Percentiles rank a stretch among this genome's conserved stretches.
phyloP scores from a whole-genome alignment of 2,888 invertebrate genomes.

The Dryadula phaetusa region DNA sequence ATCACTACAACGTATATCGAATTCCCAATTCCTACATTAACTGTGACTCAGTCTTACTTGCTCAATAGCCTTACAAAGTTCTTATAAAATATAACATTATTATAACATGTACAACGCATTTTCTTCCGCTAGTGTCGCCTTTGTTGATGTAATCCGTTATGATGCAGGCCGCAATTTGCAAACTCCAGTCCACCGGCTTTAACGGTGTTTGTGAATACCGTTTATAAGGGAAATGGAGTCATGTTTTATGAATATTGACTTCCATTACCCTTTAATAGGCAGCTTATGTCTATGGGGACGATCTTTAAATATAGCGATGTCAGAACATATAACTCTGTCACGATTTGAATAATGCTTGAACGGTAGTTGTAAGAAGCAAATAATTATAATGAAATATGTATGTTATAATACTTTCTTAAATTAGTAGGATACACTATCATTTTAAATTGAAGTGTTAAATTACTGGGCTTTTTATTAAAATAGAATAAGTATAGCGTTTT shows the following conservation, averaged over 20 bases:
- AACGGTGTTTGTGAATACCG: slow-evolving; percentile 63
- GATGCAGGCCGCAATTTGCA: slow-evolving; percentile 60
- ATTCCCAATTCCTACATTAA: too few relatives aligned
- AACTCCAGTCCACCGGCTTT: slow-evolving; percentile 55
- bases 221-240: slow-evolving; percentile 61
- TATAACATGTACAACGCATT: slow-evolving; percentile 17
- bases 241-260: slow-evolving; percentile 55
- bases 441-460: too few relatives aligned
- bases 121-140: slow-evolving; percentile 42
- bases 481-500: too few relatives aligned
- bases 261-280: slow-evolving; percentile 41
- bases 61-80: not conserved
- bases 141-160: slow-evolving; percentile 45
- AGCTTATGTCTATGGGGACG: slow-evolving; percentile 20
- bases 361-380: not conserved
- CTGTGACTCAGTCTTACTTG: too few relatives aligned
- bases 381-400: too few relatives aligned
- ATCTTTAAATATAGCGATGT: slow-evolving; percentile 21
- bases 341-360: slow-evolving; percentile 6
- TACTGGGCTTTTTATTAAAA: too few relatives aligned
- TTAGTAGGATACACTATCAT: too few relatives aligned
- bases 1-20: too few relatives aligned
- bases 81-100: slow-evolving; percentile 23
- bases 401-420: too few relatives aligned
- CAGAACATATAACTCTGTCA: slow-evolving; percentile 21